A percentile compares a stretch with the other conserved stretches of the same genome.
These are phyloP conservation scores for Gadopsis bispinosus DNA, from an alignment of 2,797 vertebrate species.

Conservation along the genomic window DNA sequence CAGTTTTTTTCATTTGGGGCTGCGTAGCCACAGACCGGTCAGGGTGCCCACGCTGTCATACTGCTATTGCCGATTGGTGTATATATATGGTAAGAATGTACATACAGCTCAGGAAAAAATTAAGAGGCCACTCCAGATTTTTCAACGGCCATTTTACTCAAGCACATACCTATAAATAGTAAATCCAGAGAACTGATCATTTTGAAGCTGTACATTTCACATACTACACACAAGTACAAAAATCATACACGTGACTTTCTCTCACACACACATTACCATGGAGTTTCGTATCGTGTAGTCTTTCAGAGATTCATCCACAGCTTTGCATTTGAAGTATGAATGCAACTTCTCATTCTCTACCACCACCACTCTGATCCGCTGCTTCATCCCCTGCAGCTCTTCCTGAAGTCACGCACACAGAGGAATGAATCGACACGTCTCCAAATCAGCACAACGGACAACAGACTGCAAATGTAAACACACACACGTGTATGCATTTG, in stretches of 20 bases:
- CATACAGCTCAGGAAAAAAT: too few species aligned
- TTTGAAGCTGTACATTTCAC: not conserved
- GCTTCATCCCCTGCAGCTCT: conserved; percentile 89
- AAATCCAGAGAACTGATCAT: too few species aligned
- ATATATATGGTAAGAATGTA: too few species aligned
- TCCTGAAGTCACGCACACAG: conserved; percentile 81
- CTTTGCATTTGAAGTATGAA: conserved; percentile 84
- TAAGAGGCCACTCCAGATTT: too few species aligned
- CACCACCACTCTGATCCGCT: conserved; percentile 85
- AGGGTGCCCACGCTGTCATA: too few species aligned
- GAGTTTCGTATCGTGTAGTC: conserved; percentile 84
- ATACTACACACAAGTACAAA: not conserved
- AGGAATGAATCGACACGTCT: not conserved
- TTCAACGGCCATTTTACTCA: too few species aligned
- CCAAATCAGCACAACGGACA: conserved; percentile 9
- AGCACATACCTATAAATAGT: too few species aligned
- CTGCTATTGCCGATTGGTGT: too few species aligned
- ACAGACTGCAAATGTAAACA: not conserved
- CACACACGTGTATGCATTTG: not conserved
- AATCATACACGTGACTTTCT: not conserved
- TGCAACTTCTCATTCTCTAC: conserved; percentile 92
- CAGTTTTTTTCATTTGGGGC: too few species aligned
- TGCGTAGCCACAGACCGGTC: too few species aligned
- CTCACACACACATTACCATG: conserved; percentile 75
- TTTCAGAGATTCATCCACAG: conserved; percentile 80